Percentiles rank a stretch among this genome's conserved stretches.
These are phyloP conservation scores for Lepidocyrtoides sp. DNA, from an alignment of 2,888 invertebrate species.

Conservation along the genomic window DNA sequence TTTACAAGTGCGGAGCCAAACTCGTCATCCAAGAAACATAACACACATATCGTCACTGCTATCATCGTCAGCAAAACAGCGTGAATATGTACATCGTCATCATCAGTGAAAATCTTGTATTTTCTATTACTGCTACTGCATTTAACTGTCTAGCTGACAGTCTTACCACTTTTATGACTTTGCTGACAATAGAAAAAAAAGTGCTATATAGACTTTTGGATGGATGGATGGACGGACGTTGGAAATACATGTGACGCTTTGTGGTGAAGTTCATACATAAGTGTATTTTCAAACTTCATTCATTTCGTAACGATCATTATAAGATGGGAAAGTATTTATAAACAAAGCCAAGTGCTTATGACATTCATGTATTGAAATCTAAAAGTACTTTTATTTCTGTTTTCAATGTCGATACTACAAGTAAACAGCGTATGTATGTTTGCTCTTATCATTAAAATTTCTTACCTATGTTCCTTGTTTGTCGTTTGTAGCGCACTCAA, in stretches of 20 bases:
- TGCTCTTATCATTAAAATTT: conserved; percentile 39
- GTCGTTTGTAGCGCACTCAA: conserved; percentile 1
- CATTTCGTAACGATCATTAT: too few relatives aligned
- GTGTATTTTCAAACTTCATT: conserved; percentile 9
- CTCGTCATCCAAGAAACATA: conserved; percentile 72
- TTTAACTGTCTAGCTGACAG: neutral
- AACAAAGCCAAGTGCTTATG: too few relatives aligned
- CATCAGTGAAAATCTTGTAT: conserved; percentile 25
- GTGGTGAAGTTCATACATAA: neutral
- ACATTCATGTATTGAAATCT: neutral
- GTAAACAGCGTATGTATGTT: neutral
- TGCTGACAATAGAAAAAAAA: conserved; percentile 45
- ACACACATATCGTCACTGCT: conserved; percentile 46
- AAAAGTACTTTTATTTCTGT: neutral
- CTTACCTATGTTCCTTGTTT: conserved; percentile 41
- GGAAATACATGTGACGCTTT: neutral
- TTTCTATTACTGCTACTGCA: neutral
- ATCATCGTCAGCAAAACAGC: conserved; percentile 19
- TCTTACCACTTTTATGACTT: neutral
- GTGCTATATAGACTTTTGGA: neutral
- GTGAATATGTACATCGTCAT: neutral
- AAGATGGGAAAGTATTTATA: neutral
- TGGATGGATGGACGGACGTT: conserved; percentile 12
- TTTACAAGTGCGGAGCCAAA: conserved; percentile 73
- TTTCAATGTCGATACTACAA: neutral